Base-by-base conservation (phyloP, 2,888 invertebrate genomes). In the Ctena decussata region DNA sequence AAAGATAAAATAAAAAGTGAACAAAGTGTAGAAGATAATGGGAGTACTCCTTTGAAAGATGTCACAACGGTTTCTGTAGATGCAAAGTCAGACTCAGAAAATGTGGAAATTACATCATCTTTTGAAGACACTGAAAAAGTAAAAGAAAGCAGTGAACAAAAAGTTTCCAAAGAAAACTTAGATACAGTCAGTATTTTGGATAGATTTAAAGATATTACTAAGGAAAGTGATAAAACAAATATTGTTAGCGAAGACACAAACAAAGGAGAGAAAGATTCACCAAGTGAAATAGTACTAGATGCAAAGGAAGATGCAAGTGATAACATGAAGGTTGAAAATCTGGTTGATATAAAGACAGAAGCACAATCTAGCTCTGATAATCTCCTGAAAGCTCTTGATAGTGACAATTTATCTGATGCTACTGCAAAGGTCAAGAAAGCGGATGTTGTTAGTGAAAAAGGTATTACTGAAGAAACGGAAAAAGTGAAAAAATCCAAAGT, bases 1-100 rank as follows among this genome's bases (percentile, higher is more conserved):
- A 80, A 85, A 74, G 77, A 27, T 21, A 73, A 53, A 27, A 32
- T 53, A 65, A 74, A 80, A 32, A 82, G 60, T 24, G 69, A 49
- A 60, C 76, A 60, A 44, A 53, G 21, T 65, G 32, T 35, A n/a
- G 53, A 76, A 27, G 77, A 76, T 75, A 18, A 27, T 71, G 72
- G 32, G 18, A 53, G 24, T 37, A 37, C 46, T 27, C 32, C 69
- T 21, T 12, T 30, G 24, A 75, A 70, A 53, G 18, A 32, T 24
- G 57, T 44, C 27, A 30, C 57, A 46, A 15, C 21, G 44, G 46
- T 27, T 1, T 39, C 44, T 72, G 53, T 60, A 77, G 70, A 24
- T 72, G 74, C 37, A 69, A 79, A 32, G 53, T 78, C 11, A 77
- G 76, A 79, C 71, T 75, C 18, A 74, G n/a, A n/a, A n/a, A n/a